A percentile compares a stretch with the other conserved stretches of the same genome.
These are phyloP conservation scores for Aporophyla nigra DNA, from an alignment of 2,888 invertebrate species.

Conservation along the genomic window DNA sequence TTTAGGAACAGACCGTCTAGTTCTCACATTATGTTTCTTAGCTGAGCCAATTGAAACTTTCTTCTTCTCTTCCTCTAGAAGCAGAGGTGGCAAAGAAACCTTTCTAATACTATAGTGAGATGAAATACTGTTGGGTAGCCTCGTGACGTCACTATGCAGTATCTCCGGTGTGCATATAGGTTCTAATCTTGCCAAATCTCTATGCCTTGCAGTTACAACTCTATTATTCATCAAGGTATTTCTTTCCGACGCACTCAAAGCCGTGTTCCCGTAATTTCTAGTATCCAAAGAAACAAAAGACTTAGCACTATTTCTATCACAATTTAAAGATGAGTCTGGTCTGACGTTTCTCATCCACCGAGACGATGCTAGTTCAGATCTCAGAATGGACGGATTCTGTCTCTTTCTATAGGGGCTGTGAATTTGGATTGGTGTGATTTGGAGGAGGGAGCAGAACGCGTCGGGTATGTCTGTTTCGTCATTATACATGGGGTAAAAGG, in stretches of 20 bases:
- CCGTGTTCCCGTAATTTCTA: conserved; percentile 78
- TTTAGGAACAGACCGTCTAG: conserved; percentile 72
- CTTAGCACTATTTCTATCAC: conserved; percentile 88
- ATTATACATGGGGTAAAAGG: conserved; percentile 73
- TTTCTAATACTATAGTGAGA: conserved; percentile 82
- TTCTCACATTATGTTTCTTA: conserved; percentile 77
- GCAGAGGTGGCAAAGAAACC: conserved; percentile 86
- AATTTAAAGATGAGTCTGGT: conserved; percentile 85
- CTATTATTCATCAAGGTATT: conserved; percentile 78
- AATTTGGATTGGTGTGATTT: conserved; percentile 87
- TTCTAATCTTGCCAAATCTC: conserved; percentile 81
- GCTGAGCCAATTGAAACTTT: conserved; percentile 80
- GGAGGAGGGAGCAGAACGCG: conserved; percentile 85
- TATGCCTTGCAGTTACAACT: conserved; percentile 84
- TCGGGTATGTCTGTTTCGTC: conserved; percentile 80
- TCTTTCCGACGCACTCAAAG: conserved; percentile 81
- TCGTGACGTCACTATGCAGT: conserved; percentile 75
- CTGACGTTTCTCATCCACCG: conserved; percentile 86
- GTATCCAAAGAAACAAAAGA: conserved; percentile 87
- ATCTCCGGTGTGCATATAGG: conserved; percentile 83
- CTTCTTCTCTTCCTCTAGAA: conserved; percentile 85
- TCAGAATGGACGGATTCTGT: conserved; percentile 82
- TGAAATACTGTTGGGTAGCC: conserved; percentile 71
- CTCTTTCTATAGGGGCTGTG: conserved; percentile 83
- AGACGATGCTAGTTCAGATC: conserved; percentile 87